phyloP scores from a whole-genome alignment of 92 coral and sea anemone genomes.

The Anthopleura xanthogrammica region DNA sequence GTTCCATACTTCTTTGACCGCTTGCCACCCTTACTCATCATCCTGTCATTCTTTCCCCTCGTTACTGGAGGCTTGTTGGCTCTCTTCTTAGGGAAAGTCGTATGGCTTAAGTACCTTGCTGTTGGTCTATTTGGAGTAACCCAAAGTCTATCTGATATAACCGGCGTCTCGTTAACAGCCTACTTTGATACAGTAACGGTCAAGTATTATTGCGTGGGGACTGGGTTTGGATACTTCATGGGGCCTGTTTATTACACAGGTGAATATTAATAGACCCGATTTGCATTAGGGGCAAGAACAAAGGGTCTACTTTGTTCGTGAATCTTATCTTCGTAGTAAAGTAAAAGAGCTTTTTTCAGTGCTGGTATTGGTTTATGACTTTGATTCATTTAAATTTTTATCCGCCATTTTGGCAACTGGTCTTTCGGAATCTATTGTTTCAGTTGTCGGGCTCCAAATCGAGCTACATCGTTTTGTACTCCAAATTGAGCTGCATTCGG shows the following conservation, averaged over 20 bases:
- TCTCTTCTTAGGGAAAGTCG: neutral
- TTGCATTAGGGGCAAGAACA: no score
- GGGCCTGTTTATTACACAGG: neutral
- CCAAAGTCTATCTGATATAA: neutral
- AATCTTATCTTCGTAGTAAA: no score
- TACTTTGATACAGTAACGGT: neutral
- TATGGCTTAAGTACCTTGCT: neutral
- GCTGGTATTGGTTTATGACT: no score
- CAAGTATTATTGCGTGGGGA: neutral
- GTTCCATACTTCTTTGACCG: slow-evolving; percentile 3
- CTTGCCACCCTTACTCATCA: neutral
- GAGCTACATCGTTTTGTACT: no score
- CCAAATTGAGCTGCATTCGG: no score
- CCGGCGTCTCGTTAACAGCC: slow-evolving; percentile 8
- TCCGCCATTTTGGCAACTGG: no score
- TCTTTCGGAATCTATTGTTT: no score
- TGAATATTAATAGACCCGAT: neutral
- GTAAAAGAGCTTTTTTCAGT: no score
- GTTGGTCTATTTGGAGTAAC: neutral
- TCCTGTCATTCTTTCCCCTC: neutral
- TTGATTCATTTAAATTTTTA: no score
- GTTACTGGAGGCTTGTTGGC: neutral
- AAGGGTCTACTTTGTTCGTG: no score
- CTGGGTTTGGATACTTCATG: neutral
- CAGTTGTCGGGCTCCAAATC: no score